These are phyloP conservation scores for Cladorhizidae sp. DNA, from an alignment of 37 sponge, comb jelly and placozoan genomes.

Conservation along the genomic window DNA sequence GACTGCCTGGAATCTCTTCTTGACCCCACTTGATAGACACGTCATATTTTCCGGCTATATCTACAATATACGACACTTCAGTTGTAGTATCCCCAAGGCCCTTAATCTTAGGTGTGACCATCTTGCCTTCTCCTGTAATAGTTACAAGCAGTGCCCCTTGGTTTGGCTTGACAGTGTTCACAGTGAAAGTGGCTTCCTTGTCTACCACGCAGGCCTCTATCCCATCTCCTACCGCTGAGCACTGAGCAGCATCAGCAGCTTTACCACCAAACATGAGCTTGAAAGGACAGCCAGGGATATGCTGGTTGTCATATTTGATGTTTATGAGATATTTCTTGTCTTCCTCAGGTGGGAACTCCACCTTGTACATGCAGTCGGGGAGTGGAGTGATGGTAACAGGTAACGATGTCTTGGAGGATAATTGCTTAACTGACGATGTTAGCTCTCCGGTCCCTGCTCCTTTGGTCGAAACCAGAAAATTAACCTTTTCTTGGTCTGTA, in stretches of 20 bases:
- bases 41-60: conserved; percentile 46
- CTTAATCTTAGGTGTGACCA: conserved; percentile 25
- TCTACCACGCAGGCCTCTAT: conserved; percentile 43
- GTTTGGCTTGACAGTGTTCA: conserved; percentile 47
- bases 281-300: conserved; percentile 83
- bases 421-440: conserved; percentile 29
- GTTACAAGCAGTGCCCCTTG: conserved; percentile 57
- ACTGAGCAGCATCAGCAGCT: conserved; percentile 33
- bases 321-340: conserved; percentile 31
- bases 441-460: conserved; percentile 67
- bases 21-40: conserved; percentile 62
- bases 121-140: conserved; percentile 40
- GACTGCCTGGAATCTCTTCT: conserved; percentile 63
- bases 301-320: conserved; percentile 64
- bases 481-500: conserved; percentile 11
- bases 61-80: conserved; percentile 59
- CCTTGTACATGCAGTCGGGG: conserved; percentile 12
- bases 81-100: conserved; percentile 30
- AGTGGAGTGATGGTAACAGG: conserved; percentile 20
- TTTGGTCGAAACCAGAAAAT: conserved; percentile 42
- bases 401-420: neutral
- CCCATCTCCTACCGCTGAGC: conserved; percentile 78
- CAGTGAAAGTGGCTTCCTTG: conserved; percentile 49
- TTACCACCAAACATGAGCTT: conserved; percentile 45
- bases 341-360: conserved; percentile 41